phyloP scores from a whole-genome alignment of 2,797 vertebrate species.

The Dipus sagitta region DNA sequence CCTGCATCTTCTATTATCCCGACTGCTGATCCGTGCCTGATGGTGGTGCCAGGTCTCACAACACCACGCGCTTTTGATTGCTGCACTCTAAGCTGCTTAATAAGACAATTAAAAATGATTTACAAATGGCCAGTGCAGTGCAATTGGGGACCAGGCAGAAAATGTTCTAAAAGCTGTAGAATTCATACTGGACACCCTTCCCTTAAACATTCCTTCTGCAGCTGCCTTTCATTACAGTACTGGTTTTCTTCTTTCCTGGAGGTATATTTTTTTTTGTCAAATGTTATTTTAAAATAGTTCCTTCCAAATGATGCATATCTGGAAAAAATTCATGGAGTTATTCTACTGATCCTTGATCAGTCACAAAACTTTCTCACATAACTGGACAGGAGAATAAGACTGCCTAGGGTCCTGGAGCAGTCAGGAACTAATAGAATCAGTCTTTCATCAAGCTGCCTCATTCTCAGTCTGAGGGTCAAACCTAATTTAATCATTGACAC shows the following conservation, averaged over 20 bases:
- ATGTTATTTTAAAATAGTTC: conserved; percentile 14
- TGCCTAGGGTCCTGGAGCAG: not conserved
- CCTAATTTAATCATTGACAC: conserved; percentile 50
- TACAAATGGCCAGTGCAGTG: conserved; percentile 78
- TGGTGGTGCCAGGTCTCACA: conserved; percentile 82
- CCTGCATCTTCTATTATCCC: conserved; percentile 84
- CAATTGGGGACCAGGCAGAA: conserved; percentile 77
- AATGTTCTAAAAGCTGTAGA: not conserved
- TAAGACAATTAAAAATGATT: conserved; percentile 88
- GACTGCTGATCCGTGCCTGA: conserved; percentile 85
- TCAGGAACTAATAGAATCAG: not conserved
- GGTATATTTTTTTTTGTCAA: not conserved
- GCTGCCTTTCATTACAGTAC: conserved; percentile 5
- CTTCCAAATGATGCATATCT: conserved; percentile 47
- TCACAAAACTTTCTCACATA: not conserved
- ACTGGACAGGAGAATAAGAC: not conserved
- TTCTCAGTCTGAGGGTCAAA: conserved; percentile 59
- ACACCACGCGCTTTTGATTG: conserved; percentile 75
- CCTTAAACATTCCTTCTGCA: conserved; percentile 58
- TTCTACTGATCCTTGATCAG: not conserved
- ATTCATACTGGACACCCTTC: conserved; percentile 58
- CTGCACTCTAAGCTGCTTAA: conserved; percentile 82
- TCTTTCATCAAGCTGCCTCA: conserved; percentile 28
- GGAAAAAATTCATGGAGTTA: conserved; percentile 15
- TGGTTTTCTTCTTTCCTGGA: not conserved